A percentile compares a stretch with the other conserved stretches of the same genome.
Evolutionary conservation across 1,140 invertebrate genomes (phyloP).

Genomic region (Papilio dardanus): DNA sequence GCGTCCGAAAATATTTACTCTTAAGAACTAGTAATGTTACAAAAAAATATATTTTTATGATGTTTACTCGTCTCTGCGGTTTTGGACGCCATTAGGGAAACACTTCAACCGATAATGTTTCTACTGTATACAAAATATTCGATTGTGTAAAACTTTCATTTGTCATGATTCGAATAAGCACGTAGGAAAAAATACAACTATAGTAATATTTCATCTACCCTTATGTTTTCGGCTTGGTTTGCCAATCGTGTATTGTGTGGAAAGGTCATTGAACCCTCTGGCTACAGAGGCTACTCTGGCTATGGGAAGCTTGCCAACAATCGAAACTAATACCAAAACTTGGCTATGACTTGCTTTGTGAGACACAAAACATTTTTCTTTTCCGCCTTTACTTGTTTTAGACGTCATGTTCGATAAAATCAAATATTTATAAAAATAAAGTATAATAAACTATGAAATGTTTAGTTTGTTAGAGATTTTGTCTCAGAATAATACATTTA

Average conservation of each 20-base stretch:
- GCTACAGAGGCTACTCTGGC: slow-evolving; percentile 10
- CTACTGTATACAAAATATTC: too few species aligned
- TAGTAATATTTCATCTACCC: slow-evolving; percentile 9
- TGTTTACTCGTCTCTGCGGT: too few species aligned
- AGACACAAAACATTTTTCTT: neutral
- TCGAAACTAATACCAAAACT: slow-evolving; percentile 7
- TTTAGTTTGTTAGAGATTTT: too few species aligned
- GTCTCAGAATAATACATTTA: too few species aligned
- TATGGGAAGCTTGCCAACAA: slow-evolving; percentile 19
- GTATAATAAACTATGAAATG: neutral
- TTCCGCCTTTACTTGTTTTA: neutral
- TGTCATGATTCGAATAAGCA: too few species aligned
- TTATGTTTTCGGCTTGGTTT: neutral
- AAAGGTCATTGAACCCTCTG: slow-evolving; percentile 14
- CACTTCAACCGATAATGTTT: too few species aligned
- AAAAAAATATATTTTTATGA: too few species aligned
- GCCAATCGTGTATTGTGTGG: neutral
- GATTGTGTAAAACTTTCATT: too few species aligned
- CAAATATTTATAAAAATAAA: neutral
- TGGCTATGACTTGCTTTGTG: neutral
- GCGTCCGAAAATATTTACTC: too few species aligned
- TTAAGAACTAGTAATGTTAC: too few species aligned
- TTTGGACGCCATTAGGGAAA: too few species aligned
- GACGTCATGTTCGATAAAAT: neutral
- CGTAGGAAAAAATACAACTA: too few species aligned